Base-by-base conservation (phyloP, 2,797 vertebrate genomes). In the Pipistrellus pygmaeus region DNA sequence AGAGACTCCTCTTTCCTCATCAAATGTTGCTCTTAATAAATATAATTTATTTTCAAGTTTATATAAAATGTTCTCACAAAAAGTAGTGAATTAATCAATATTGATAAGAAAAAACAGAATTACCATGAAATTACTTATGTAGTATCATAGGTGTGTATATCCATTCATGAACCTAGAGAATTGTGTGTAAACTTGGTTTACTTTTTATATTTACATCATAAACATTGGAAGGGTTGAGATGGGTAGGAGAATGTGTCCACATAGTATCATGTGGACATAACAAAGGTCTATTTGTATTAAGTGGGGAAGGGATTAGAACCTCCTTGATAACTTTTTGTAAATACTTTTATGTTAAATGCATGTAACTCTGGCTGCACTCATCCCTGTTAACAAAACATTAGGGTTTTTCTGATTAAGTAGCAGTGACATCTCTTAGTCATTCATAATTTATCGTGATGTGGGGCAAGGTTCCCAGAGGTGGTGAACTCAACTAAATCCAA, bases 11-110 rank as follows among this genome's bases (percentile, higher is more conserved):
- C 88, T 88, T 91, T 85, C 20, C 41, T 60, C 69, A 93, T 94
- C 68, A 93, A 81, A 93, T 83, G 53, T 53, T 89, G 73, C 41
- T 75, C 15, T 53, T 83, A 90, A 95, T 41, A 94, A 95, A 91
- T 91, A 15, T 53, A 85, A 94, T 95, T 92, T 64, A 53, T 90
- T 83, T 89, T 85, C 35, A 94, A 57, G 95, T 94, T 95, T 92
- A 85, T 55, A 88, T 84, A 90, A 94, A 71, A 35, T 64, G n/a
- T 76, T 92, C 17, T 91, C 41, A 46, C 35, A 83, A 80, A 75
- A 91, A 76, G 30, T 71, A 92, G 4, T 7, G 38, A 80, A 4
- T 27, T 25, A 93, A 76, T 88, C 32, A 68, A 68, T 87, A 72
- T 8, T 48, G 21, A 57, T 32, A 62, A 85, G 51, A 57, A 69